Base-by-base conservation (phyloP, 2,113 vertebrate species). In the Ardeotis arabs region DNA sequence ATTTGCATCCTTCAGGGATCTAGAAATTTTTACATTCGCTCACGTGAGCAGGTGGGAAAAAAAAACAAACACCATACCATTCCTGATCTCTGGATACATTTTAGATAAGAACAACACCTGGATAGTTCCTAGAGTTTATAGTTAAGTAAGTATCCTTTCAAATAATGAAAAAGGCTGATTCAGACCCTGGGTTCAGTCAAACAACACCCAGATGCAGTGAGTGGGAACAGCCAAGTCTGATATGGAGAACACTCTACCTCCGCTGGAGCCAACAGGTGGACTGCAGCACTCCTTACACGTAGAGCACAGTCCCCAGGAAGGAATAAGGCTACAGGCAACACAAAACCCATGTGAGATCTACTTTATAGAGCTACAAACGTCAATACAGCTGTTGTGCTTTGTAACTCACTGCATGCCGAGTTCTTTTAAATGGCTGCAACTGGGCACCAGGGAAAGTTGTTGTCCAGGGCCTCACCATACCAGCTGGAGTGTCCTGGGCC, bases 201-300 rank as follows among this genome's bases (percentile, higher is more conserved):
- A 55, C 37, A 67, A 1, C 29, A 75, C 9, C 17, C 45, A 89
- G 23, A 17, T 21, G 37, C 63, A 56, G 7, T 22, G 21, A 79
- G 41, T 44, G 17, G 53, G 21, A 75, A 85, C 58, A 85, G 39
- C 41, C 7, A 52, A 68, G 44, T 8, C 67, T 76, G 13, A 64
- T 16, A 13, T 1, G 70, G 19, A 79, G 12, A 18, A 78, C 7
- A 4, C 22, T 20, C 17, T 33, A 56, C 35, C 31, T 88, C 64
- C 0, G 0, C 68, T 74, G 69, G 21, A 87, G 55, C 41, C 2
- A 2, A 35, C 8, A 87, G 50, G 35, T 15, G 67, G 27, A 82
- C 7, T 10, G 8, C 49, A 91, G 56, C 35, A 33, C 25, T 52
- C 33, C 39, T 63, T 44, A 53, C 12, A 39, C 0, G 0, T 0